Evolutionary conservation across 1,140 invertebrate species (phyloP), one percentile per base, ranked within the genome.

Genomic region (Anastrepha ludens): DNA sequence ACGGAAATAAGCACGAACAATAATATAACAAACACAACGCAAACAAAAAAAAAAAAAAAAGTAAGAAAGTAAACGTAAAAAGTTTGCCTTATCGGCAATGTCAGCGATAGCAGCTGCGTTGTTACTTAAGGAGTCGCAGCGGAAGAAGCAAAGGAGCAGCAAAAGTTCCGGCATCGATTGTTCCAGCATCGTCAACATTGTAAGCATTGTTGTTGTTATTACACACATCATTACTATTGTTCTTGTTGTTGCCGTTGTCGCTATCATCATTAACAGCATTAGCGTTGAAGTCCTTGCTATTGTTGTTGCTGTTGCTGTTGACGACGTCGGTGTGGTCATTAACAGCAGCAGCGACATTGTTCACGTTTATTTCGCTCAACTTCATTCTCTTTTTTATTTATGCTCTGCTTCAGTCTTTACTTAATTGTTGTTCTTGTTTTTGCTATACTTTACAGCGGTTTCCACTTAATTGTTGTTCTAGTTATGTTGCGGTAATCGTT

Each of bases 271-370:
- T 74, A 74, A 74, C 70, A 74, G 70, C 70, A 50, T 47, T 41
- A 50, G 44, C 29, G 47, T 74, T 41, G n/a, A 41, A 15, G 17
- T 47, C 44, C 15, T 81, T 70, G 41, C 44, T 70, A 17, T 70
- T 70, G 41, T 47, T 70, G 64, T 65, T 29, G 13, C 29, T n/a
- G 67, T 44, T 17, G 67, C 44, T 3, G 9, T 2, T 13, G 55
- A 47, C 74, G n/a, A 81, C 74, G 4, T 81, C 47, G 20, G 47
- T 29, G 74, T 81, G 74, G 74, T 55, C 74, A 81, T 81, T 81
- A 81, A 81, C 74, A 81, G 47, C 47, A 81, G 47, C 70, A 20
- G 74, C 47, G 15, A 81, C 74, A 81, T 55, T 81, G 74, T 81
- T 81, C 74, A 17, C 3, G 3, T 81, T 81, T 81, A 81, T 41